phyloP scores from a whole-genome alignment of 2,888 invertebrate genomes.

The Cremastobaeus sp. region DNA sequence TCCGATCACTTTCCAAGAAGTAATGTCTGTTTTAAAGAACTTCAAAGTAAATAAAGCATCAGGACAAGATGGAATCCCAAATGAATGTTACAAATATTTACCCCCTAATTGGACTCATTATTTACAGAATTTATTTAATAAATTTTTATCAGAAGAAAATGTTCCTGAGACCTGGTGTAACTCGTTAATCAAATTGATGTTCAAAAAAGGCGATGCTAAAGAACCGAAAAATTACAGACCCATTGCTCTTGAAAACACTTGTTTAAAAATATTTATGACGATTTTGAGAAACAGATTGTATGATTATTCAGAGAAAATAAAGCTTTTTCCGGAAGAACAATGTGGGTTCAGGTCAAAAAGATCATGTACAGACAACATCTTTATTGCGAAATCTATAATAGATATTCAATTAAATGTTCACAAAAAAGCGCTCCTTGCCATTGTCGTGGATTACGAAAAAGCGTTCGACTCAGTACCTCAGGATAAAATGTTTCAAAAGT shows the following conservation, averaged over 20 bases:
- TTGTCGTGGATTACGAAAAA: background rate
- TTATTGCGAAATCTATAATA: background rate
- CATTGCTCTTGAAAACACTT: conserved; percentile 1
- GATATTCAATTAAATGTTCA: background rate
- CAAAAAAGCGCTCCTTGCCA: background rate
- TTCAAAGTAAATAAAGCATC: background rate
- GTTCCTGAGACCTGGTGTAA: background rate
- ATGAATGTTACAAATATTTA: conserved; percentile 4
- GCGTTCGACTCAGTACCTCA: background rate
- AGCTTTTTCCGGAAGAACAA: background rate
- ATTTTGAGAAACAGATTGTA: conserved; percentile 2
- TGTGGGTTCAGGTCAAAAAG: background rate
- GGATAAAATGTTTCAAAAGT: background rate
- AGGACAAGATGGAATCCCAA: background rate
- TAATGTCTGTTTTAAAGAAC: background rate
- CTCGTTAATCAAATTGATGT: conserved; percentile 2
- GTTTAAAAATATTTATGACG: background rate
- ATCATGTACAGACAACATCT: background rate
- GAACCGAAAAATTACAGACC: too few relatives aligned
- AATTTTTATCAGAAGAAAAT: background rate
- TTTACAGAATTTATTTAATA: conserved; percentile 6
- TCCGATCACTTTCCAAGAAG: background rate
- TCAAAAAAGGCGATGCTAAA: background rate
- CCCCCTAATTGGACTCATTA: conserved; percentile 11
- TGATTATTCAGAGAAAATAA: background rate